These are phyloP conservation scores for Acronicta aceris DNA, from an alignment of 2,888 invertebrate species.

Conservation along the genomic window DNA sequence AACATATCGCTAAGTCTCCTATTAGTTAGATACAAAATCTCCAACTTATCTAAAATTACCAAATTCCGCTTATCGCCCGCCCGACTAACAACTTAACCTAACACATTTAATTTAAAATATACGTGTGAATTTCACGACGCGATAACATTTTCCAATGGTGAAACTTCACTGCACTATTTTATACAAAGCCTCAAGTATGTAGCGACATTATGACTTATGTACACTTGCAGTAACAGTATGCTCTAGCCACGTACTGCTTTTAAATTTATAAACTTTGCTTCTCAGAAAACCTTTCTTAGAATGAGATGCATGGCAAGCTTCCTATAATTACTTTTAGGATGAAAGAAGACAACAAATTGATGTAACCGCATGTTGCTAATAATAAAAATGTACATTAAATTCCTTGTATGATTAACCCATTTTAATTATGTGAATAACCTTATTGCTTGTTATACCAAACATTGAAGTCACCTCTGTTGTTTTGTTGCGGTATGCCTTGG, in stretches of 20 bases:
- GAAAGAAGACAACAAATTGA: too few species aligned
- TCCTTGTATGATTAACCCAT: too few species aligned
- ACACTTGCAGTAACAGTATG: not conserved
- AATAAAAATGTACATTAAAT: too few species aligned
- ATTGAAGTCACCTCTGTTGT: too few species aligned
- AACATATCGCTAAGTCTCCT: too few species aligned
- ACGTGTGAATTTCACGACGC: conserved; percentile 35
- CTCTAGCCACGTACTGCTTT: not conserved
- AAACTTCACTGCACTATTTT: conserved; percentile 39
- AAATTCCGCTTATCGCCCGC: conserved; percentile 1
- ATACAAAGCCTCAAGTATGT: conserved; percentile 32
- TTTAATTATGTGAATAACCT: too few species aligned
- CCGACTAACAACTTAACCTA: not conserved
- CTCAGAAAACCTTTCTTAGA: not conserved
- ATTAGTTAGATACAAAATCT: not conserved
- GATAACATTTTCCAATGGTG: conserved; percentile 40
- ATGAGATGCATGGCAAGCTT: not conserved
- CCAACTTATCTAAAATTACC: not conserved
- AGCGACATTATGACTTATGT: conserved; percentile 6
- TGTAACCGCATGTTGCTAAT: too few species aligned
- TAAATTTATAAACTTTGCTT: not conserved
- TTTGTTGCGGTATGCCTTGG: too few species aligned
- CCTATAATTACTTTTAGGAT: too few species aligned
- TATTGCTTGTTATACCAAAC: too few species aligned
- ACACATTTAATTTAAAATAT: conserved; percentile 43